Conservation (phyloP, 2,797 vertebrate genomes). For the Pachyuromys duprasi region DNA sequence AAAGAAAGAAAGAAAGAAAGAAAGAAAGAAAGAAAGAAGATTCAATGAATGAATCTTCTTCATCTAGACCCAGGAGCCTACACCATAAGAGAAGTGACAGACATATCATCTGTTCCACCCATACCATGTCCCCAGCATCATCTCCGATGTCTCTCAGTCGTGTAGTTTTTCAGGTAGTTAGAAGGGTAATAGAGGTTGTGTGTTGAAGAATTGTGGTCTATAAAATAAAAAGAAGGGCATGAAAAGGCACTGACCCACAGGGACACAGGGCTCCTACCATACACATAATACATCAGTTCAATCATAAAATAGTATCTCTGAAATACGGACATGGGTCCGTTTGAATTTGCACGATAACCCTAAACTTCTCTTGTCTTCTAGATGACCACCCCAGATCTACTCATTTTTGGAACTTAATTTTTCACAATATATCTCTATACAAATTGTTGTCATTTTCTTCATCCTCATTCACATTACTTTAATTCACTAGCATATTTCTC, state of each 20-base stretch:
- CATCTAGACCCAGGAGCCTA: background rate
- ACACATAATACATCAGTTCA: background rate
- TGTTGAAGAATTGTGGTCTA: background rate
- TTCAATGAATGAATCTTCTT: background rate
- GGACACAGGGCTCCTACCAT: background rate
- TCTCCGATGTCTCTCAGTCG: background rate
- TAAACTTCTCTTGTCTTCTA: background rate
- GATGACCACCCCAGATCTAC: conserved; percentile 14
- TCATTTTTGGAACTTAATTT: conserved; percentile 32
- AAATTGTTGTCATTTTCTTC: conserved; percentile 21
- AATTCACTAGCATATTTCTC: background rate
- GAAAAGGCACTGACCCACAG: background rate
- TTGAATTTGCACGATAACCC: background rate
- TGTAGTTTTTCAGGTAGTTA: background rate
- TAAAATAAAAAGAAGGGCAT: background rate
- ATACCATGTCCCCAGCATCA: too few species aligned
- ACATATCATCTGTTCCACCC: too few species aligned
- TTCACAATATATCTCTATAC: background rate
- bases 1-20: too few species aligned
- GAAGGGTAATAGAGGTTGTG: background rate
- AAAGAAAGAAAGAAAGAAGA: background rate
- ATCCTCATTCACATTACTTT: background rate
- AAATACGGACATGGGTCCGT: background rate
- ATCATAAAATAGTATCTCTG: background rate
- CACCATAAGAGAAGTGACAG: background rate